Evolutionary conservation across 1,140 invertebrate species (phyloP).

Genomic region (Acromyrmex charruanus): DNA sequence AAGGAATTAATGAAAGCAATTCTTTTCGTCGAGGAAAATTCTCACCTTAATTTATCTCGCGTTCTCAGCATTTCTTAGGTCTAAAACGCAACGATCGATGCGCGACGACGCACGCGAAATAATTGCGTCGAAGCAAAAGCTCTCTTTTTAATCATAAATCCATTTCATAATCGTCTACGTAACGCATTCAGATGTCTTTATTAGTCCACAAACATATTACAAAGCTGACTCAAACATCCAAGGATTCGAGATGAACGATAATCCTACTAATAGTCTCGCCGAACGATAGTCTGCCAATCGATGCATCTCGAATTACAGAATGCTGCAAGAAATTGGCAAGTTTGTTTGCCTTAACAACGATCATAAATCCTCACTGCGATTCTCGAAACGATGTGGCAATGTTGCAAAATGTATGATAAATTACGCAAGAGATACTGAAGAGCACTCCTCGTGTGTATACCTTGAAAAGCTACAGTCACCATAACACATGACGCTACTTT

Average conservation of each 20-base stretch:
- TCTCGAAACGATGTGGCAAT: slow-evolving; percentile 16
- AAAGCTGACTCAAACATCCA: slow-evolving; percentile 56
- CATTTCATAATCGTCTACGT: slow-evolving; percentile 66
- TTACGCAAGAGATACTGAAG: slow-evolving; percentile 37
- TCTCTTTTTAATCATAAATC: slow-evolving; percentile 52
- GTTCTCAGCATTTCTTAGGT: slow-evolving; percentile 38
- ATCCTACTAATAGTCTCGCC: neutral
- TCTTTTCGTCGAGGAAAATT: slow-evolving; percentile 22
- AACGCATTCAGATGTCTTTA: slow-evolving; percentile 37
- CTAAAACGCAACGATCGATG: slow-evolving; percentile 18
- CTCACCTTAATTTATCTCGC: slow-evolving; percentile 29
- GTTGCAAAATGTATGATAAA: slow-evolving; percentile 56
- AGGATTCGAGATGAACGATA: slow-evolving; percentile 48
- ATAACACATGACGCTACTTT: neutral
- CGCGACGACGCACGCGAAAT: slow-evolving; percentile 14
- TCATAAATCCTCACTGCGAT: slow-evolving; percentile 47
- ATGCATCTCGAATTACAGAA: slow-evolving; percentile 28
- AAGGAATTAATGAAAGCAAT: slow-evolving; percentile 29
- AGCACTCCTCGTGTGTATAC: slow-evolving; percentile 11
- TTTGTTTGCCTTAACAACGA: slow-evolving; percentile 30
- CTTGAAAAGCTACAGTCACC: slow-evolving; percentile 21
- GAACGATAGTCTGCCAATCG: slow-evolving; percentile 2
- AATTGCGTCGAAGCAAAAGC: slow-evolving; percentile 37
- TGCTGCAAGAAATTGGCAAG: slow-evolving; percentile 38
- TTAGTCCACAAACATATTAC: slow-evolving; percentile 14